Evolutionary conservation across 2,797 vertebrate species (phyloP).

Genomic region (Thripadectes ignobilis): DNA sequence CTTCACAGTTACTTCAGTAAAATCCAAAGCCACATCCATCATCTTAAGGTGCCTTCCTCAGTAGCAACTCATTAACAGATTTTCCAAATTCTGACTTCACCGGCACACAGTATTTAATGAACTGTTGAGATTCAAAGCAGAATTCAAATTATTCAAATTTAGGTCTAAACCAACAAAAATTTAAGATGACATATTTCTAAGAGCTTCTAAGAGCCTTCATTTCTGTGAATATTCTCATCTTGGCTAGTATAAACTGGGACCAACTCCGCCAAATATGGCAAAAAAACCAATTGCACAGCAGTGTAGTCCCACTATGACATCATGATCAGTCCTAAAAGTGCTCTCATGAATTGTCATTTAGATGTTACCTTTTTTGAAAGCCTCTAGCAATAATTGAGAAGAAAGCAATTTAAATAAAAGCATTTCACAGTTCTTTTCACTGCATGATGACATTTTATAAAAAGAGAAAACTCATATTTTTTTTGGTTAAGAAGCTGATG

Average conservation of each 20-base stretch:
- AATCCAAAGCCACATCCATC: not conserved
- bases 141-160: not conserved
- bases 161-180: not conserved
- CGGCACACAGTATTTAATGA: not conserved
- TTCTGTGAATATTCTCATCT: not conserved
- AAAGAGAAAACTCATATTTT: not conserved
- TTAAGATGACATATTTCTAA: conserved; percentile 1
- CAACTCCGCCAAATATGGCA: not conserved
- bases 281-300: not conserved
- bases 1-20: not conserved
- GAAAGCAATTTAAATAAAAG: not conserved
- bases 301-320: not conserved
- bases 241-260: not conserved
- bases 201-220: not conserved
- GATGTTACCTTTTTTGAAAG: not conserved
- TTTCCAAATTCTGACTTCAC: conserved; percentile 10
- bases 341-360: not conserved
- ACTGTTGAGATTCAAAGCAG: conserved; percentile 17
- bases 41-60: not conserved
- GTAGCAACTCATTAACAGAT: not conserved
- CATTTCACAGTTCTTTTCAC: not conserved
- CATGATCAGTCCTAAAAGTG: not conserved
- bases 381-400: not conserved
- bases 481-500: not conserved
- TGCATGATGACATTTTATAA: not conserved